Conservation (phyloP, 2,113 vertebrate species). For the Paraplagusia blochii region DNA sequence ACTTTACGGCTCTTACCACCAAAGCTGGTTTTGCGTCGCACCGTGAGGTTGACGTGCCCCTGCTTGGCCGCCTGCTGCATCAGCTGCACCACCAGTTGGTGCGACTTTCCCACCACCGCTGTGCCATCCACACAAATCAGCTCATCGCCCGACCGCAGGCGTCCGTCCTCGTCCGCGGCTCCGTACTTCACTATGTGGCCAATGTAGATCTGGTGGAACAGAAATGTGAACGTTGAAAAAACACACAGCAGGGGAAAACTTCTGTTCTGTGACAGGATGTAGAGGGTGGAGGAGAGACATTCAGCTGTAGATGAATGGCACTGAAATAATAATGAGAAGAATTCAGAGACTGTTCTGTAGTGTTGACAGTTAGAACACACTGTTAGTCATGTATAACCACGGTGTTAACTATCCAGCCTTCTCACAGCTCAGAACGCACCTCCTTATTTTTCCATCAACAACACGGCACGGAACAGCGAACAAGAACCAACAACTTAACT, state of each 20-base stretch:
- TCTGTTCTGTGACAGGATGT: neutral
- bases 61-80: constrained; percentile 99
- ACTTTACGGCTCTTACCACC: constrained; percentile 76
- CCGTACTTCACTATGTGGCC: constrained; percentile 98
- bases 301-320: neutral
- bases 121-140: constrained; percentile 97
- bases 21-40: constrained; percentile 91
- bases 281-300: neutral
- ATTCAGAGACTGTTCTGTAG: neutral
- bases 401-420: constrained; percentile 4
- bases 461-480: constrained; percentile 25
- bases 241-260: neutral
- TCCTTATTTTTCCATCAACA: constrained; percentile 24
- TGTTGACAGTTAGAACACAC: constrained; percentile 4
- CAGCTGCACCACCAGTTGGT: constrained; percentile 97
- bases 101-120: constrained; percentile 94
- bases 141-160: constrained; percentile 94
- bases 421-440: constrained; percentile 4
- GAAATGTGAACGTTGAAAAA: neutral
- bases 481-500: constrained; percentile 36
- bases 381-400: constrained; percentile 12
- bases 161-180: constrained; percentile 93
- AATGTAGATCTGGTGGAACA: constrained; percentile 87
- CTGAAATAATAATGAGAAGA: neutral
- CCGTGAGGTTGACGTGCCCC: constrained; percentile 96